phyloP scores from a whole-genome alignment of 2,888 invertebrate genomes.

The Pardosa pseudoannulata region DNA sequence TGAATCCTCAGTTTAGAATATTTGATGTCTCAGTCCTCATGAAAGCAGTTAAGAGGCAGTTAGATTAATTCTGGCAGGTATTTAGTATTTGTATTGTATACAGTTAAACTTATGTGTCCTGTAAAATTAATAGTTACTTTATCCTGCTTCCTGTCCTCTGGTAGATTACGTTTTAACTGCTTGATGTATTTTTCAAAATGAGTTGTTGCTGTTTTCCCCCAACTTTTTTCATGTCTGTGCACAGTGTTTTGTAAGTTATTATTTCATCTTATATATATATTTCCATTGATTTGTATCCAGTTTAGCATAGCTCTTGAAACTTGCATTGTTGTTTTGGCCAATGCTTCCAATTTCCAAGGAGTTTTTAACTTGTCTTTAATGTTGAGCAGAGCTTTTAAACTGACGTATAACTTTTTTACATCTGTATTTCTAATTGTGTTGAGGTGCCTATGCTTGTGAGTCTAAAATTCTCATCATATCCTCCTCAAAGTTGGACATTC shows the following conservation, averaged over 20 bases:
- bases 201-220: constrained; percentile 63
- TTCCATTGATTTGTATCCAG: constrained; percentile 52
- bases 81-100: not conserved
- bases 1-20: not conserved
- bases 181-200: constrained; percentile 38
- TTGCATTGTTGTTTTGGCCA: constrained; percentile 66
- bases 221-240: constrained; percentile 53
- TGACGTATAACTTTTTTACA: constrained; percentile 69
- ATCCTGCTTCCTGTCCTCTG: not conserved
- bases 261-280: constrained; percentile 52
- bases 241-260: constrained; percentile 66
- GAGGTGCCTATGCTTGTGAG: constrained; percentile 68
- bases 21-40: not conserved
- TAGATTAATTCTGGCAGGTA: not conserved
- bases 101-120: not conserved
- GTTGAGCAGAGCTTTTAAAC: constrained; percentile 70
- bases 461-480: constrained; percentile 58
- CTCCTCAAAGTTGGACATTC: constrained; percentile 58
- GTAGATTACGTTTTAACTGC: constrained; percentile 7
- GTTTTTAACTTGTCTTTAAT: constrained; percentile 67
- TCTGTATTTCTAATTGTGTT: constrained; percentile 69
- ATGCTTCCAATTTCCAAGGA: constrained; percentile 62
- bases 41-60: not conserved
- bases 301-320: constrained; percentile 60
- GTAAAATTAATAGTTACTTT: not conserved